Evolutionary conservation across 2,113 vertebrate species (phyloP), one percentile per base, ranked within the genome.

Genomic region (Anarrhichthys ocellatus): DNA sequence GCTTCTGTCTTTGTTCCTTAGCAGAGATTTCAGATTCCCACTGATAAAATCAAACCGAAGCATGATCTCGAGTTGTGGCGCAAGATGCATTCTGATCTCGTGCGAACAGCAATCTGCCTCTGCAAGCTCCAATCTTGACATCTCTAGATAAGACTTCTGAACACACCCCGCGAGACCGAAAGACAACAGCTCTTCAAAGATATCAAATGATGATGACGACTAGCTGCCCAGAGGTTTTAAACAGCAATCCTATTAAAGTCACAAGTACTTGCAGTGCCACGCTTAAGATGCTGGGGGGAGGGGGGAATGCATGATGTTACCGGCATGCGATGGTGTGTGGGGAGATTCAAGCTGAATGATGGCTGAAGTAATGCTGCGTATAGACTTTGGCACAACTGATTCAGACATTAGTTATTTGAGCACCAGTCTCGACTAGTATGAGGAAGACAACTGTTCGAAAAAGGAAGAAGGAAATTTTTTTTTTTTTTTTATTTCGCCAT

Each of bases 291-390:
- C 18, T 59, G 42, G 29, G 27, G 32, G 46, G 36, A 2, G 29
- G 29, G 29, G 29, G 29, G 29, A 64, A 82, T 77, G 56, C 22
- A 14, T 59, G 54, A 81, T 38, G 48, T 59, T 32, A 46, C 52
- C 27, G 17, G 20, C 75, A 78, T 69, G 79, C 32, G 11, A 62
- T 86, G 73, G 66, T 72, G 64, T 46, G 64, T 46, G 24, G 24
- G 29, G 71, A 71, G 69, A 83, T 68, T 72, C 32, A 74, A n/a
- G 34, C 1, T 3, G 61, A 80, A 59, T 63, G 81, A 80, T 64
- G 63, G 61, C 22, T 50, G 54, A 11, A 34, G n/a, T 69, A 61
- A 85, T 76, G 54, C 34, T 15, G 42, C 2, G 1, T 14, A 58
- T 36, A 36, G 17, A 36, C 38, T 40, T 14, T 10, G 27, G 18